phyloP scores from a whole-genome alignment of 2,888 invertebrate genomes.

The Nemotelus nigrinus region DNA sequence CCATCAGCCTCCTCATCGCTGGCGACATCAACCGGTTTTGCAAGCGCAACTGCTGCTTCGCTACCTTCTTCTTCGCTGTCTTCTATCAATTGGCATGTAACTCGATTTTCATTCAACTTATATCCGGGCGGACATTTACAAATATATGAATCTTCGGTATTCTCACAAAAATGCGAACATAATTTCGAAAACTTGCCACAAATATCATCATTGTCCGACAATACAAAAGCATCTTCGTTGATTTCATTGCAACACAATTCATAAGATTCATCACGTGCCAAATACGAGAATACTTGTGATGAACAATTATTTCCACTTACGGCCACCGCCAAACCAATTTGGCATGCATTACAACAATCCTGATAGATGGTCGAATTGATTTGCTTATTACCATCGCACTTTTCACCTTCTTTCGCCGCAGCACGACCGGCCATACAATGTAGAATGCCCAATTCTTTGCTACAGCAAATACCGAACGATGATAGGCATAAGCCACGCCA shows the following conservation, averaged over 20 bases:
- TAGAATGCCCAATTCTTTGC: conserved; percentile 65
- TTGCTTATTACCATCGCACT: conserved; percentile 55
- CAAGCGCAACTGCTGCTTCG: neutral
- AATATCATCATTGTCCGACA: conserved; percentile 64
- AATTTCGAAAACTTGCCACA: conserved; percentile 68
- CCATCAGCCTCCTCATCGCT: neutral
- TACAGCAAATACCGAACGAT: conserved; percentile 74
- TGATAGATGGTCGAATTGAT: conserved; percentile 59
- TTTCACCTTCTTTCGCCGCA: conserved; percentile 58
- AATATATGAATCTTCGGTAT: conserved; percentile 68
- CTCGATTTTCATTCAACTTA: conserved; percentile 66
- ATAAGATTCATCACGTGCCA: conserved; percentile 68
- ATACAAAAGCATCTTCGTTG: conserved; percentile 38
- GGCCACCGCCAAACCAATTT: conserved; percentile 71
- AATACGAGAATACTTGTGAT: conserved; percentile 65
- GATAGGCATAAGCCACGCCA: conserved; percentile 72
- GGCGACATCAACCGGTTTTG: neutral
- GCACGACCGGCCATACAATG: conserved; percentile 60
- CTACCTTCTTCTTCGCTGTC: neutral
- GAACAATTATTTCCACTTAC: conserved; percentile 67
- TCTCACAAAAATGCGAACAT: conserved; percentile 70
- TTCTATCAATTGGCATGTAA: conserved; percentile 62
- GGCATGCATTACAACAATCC: conserved; percentile 74
- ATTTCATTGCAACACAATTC: conserved; percentile 69
- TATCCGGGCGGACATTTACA: conserved; percentile 67